These are phyloP conservation scores for Chaetops frenatus DNA, from an alignment of 2,113 vertebrate species.

Conservation along the genomic window DNA sequence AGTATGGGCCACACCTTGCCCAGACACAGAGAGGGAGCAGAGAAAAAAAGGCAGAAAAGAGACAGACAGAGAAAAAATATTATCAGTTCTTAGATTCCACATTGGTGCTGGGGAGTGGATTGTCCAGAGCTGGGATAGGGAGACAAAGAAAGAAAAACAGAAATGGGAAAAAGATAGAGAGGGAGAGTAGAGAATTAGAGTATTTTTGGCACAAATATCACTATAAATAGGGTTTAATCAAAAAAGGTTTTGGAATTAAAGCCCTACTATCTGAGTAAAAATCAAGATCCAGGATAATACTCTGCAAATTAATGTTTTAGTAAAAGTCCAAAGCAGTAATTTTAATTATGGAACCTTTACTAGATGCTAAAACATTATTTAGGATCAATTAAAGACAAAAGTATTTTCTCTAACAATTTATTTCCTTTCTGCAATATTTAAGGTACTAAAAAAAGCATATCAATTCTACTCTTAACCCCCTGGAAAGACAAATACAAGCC, in stretches of 20 bases:
- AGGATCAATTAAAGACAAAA: background rate
- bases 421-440: background rate
- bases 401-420: background rate
- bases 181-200: background rate
- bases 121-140: background rate
- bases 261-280: background rate
- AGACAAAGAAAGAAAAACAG: background rate
- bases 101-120: background rate
- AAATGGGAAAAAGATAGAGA: background rate
- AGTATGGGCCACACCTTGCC: no score
- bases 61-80: background rate
- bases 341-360: background rate
- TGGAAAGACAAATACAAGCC: background rate
- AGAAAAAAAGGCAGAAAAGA: background rate
- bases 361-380: background rate
- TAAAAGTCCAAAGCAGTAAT: background rate
- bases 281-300: background rate
- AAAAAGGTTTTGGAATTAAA: background rate
- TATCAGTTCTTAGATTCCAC: background rate
- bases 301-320: background rate
- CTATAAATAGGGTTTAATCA: background rate
- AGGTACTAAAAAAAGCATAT: background rate
- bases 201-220: background rate
- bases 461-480: background rate
- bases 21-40: background rate